Percentiles rank a stretch among this genome's conserved stretches.
Evolutionary conservation across 2,888 invertebrate species (phyloP).

Genomic region (Ormyrus pomaceus): DNA sequence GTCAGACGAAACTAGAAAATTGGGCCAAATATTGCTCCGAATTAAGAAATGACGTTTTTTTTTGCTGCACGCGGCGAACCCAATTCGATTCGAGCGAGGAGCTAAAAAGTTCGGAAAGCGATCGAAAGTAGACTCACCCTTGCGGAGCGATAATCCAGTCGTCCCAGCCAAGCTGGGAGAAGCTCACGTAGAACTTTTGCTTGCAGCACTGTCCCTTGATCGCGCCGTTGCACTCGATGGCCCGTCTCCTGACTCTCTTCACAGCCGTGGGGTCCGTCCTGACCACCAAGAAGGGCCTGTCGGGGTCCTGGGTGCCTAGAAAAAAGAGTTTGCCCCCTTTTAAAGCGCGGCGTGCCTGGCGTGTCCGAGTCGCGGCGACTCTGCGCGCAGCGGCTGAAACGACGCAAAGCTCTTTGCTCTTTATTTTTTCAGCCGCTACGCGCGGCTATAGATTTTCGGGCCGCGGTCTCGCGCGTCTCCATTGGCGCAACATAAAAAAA

Average conservation of each 20-base stretch:
- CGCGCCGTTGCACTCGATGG: conserved; percentile 88
- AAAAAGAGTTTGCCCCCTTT: conserved; percentile 41
- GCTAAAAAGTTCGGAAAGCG: too few species aligned
- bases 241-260: conserved; percentile 85
- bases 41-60: background rate
- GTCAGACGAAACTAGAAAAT: conserved; percentile 35
- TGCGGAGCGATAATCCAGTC: conserved; percentile 95
- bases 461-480: too few species aligned
- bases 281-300: conserved; percentile 90
- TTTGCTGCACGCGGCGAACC: too few species aligned
- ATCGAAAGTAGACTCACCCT: conserved; percentile 76
- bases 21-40: conserved; percentile 41
- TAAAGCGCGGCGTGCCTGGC: background rate
- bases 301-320: conserved; percentile 77
- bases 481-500: too few species aligned
- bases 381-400: too few species aligned
- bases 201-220: conserved; percentile 88
- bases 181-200: conserved; percentile 93
- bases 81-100: too few species aligned
- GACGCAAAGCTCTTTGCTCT: conserved; percentile 7
- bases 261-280: conserved; percentile 85
- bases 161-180: conserved; percentile 94
- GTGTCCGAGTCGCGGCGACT: too few species aligned
- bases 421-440: conserved; percentile 29
- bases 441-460: conserved; percentile 32